Base-by-base conservation (phyloP, 2,888 invertebrate species). In the Anoncus sp. region DNA sequence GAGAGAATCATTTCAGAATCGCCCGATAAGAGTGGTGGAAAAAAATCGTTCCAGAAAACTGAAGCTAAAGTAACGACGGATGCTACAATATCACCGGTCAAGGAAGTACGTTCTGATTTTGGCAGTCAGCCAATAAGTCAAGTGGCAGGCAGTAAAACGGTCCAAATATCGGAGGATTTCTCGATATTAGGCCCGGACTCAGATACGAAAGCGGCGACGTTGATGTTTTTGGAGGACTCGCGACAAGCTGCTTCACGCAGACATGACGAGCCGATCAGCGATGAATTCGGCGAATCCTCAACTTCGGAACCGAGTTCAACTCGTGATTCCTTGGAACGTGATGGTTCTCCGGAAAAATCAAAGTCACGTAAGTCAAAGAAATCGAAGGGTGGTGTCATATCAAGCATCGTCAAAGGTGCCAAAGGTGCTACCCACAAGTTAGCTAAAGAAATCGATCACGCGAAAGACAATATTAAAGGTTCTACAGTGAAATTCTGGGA, bases 391-490 rank as follows among this genome's bases (percentile, higher is more conserved):
- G 81, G 85, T 16, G 84, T 87, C 1, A 69, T 86, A 38, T 87
- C 87, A 16, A 85, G 77, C 57, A 84, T 87, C 40, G 83, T 86
- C 1, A 87, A 86, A 49, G 84, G 85, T 24, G 82, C 86, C 1
- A 85, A 86, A 72, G 82, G 73, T 43, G 84, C 83, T 1, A 82
- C 83, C 14, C 85, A 85, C 59, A 86, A 85, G 70, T 82, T 86
- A 65, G 79, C 75, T 14, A 85, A 85, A 72, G 84, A 83, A 62
- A 83, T 85, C 27, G 85, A 86, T 66, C 82, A 86, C 47, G 80
- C 84, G n/a, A 79, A 81, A n/a, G 85, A 82, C 53, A 82, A 82
- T 66, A 77, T 84, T 35, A 84, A 82, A 69, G 85, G 75, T 62
- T 81, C 82, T 1, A 82, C 84, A 2, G 84, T 77, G 43, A 86